Conservation (phyloP, 2,797 vertebrate species). For the Anableps anableps region DNA sequence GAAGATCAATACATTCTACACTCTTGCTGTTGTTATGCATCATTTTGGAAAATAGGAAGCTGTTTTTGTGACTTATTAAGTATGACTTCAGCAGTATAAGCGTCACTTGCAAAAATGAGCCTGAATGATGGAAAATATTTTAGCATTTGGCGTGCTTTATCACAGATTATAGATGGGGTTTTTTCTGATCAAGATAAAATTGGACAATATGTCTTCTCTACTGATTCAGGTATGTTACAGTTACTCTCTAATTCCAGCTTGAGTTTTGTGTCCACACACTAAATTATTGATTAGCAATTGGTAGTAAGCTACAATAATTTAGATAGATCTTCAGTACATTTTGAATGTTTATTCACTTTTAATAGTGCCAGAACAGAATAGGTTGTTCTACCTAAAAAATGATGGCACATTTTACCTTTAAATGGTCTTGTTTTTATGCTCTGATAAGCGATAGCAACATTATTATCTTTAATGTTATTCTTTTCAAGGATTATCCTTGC, state of each 20-base stretch:
- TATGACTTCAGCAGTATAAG: slow-evolving; percentile 7
- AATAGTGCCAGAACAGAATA: too few relatives aligned
- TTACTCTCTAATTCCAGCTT: not conserved
- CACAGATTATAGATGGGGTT: not conserved
- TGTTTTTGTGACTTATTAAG: slow-evolving; percentile 11
- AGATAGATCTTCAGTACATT: not conserved
- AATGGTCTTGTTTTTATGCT: too few relatives aligned
- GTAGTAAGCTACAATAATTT: not conserved
- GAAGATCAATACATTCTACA: slow-evolving; percentile 19
- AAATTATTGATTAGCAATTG: not conserved
- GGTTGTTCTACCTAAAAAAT: too few relatives aligned
- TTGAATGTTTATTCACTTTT: not conserved
- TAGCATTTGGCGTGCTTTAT: not conserved
- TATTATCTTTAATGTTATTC: too few relatives aligned
- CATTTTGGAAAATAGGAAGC: not conserved
- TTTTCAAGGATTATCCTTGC: too few relatives aligned
- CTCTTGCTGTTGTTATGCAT: slow-evolving; percentile 10
- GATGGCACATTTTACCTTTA: too few relatives aligned
- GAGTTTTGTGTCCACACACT: not conserved
- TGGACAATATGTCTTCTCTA: not conserved
- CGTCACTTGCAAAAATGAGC: not conserved
- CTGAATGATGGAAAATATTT: not conserved
- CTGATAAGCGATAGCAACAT: too few relatives aligned
- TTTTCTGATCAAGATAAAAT: not conserved
- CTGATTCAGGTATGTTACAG: not conserved